Conservation (phyloP, 2,113 vertebrate species). For the Rissa tridactyla region DNA sequence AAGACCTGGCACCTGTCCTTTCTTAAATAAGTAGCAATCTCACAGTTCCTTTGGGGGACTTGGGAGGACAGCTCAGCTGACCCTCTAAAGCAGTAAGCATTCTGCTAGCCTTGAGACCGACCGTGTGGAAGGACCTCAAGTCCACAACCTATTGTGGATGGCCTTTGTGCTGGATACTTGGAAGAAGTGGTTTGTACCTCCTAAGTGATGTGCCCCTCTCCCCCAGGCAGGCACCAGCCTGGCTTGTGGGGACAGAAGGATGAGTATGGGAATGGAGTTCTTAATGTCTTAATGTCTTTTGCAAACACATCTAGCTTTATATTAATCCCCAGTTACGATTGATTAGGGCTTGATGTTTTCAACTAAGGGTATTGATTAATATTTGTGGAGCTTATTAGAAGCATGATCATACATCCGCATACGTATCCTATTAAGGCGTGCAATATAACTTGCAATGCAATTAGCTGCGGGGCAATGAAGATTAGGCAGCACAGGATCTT, state of each 20-base stretch:
- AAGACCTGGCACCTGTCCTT: background rate
- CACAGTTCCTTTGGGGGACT: background rate
- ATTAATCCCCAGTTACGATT: background rate
- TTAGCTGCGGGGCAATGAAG: background rate
- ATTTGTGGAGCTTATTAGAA: background rate
- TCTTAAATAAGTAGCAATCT: background rate
- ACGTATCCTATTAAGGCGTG: background rate
- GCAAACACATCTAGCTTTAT: background rate
- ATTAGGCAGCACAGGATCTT: conserved; percentile 17
- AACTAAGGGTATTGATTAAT: background rate
- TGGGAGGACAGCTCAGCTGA: background rate
- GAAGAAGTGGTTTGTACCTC: background rate
- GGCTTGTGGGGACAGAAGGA: background rate
- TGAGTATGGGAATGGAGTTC: background rate
- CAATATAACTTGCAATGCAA: background rate
- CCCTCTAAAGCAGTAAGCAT: background rate
- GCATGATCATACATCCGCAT: background rate
- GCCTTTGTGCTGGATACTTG: background rate
- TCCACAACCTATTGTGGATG: background rate
- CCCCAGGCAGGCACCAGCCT: background rate
- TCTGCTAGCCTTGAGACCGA: background rate
- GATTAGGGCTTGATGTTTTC: background rate
- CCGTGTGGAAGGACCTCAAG: background rate
- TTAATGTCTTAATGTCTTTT: background rate
- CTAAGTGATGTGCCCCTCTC: background rate